Percentiles rank a stretch among this genome's conserved stretches.
phyloP scores from a whole-genome alignment of 2,113 vertebrate genomes.

The Anoplopoma fimbria region DNA sequence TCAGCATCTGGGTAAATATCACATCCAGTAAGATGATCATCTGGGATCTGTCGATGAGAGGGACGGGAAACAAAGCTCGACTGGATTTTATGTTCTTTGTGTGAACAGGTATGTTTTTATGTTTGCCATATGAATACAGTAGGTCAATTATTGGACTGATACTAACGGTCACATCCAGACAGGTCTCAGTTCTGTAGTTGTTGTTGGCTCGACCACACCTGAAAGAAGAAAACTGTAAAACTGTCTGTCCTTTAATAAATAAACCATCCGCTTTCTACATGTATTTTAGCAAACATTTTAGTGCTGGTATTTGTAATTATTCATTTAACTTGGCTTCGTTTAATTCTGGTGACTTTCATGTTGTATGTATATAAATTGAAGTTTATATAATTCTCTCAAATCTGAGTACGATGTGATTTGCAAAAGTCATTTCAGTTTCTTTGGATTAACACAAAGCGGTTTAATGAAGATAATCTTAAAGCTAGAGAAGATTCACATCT shows the following conservation, averaged over 20 bases:
- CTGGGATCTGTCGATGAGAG: slow-evolving; percentile 76
- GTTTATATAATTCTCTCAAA: neutral
- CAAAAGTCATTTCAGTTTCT: neutral
- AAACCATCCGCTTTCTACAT: no score
- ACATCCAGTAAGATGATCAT: slow-evolving; percentile 84
- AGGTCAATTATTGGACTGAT: neutral
- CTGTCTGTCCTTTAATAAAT: neutral
- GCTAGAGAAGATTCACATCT: neutral
- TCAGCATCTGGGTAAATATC: slow-evolving; percentile 81
- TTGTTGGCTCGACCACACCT: slow-evolving; percentile 82
- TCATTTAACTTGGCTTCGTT: neutral
- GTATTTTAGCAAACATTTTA: neutral
- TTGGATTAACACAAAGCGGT: neutral
- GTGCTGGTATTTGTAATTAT: neutral
- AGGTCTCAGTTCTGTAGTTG: slow-evolving; percentile 80
- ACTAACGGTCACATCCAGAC: slow-evolving; percentile 80
- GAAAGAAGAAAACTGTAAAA: neutral
- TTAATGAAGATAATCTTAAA: neutral
- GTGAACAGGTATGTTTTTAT: neutral
- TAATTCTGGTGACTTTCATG: neutral
- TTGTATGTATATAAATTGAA: neutral
- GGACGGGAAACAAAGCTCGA: rapidly evolving
- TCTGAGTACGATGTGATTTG: neutral
- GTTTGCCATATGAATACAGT: neutral
- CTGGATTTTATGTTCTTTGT: neutral